Evolutionary conservation across 2,797 vertebrate genomes (phyloP).

Genomic region (Carapus acus): DNA sequence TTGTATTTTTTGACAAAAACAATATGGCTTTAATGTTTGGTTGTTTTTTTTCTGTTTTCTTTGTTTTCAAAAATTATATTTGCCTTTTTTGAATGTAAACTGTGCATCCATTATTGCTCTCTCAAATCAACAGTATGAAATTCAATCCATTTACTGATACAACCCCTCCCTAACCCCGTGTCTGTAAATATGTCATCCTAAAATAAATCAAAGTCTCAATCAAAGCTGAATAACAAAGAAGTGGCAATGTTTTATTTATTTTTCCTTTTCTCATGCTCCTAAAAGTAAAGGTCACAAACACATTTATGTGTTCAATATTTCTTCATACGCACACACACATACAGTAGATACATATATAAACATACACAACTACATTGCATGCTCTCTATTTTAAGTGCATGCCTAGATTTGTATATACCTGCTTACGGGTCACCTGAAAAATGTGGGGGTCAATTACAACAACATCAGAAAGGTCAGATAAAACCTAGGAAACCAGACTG

Average conservation of each 20-base stretch:
- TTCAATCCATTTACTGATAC: no score
- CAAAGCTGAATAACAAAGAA: constrained; percentile 54
- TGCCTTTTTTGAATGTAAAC: constrained; percentile 52
- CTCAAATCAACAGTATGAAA: constrained; percentile 31
- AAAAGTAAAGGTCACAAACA: constrained; percentile 56
- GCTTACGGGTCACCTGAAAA: constrained; percentile 41
- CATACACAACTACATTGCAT: no score
- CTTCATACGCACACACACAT: no score
- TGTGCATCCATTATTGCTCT: constrained; percentile 36
- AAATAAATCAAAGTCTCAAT: constrained; percentile 59
- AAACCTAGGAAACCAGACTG: no score
- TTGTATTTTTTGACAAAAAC: constrained; percentile 43
- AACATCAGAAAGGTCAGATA: background rate
- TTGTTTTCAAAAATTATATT: constrained; percentile 38
- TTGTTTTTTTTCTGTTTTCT: constrained; percentile 24
- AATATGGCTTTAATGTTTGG: constrained; percentile 37
- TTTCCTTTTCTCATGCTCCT: constrained; percentile 57
- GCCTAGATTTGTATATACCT: constrained; percentile 8
- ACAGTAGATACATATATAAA: no score
- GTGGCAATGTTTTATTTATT: constrained; percentile 58
- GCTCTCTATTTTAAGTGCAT: no score
- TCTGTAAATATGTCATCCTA: constrained; percentile 53
- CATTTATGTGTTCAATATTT: constrained; percentile 21
- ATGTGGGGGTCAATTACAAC: constrained; percentile 25
- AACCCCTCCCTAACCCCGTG: constrained; percentile 44